Conservation (phyloP, 2,113 vertebrate genomes). For the Climacteris rufus region DNA sequence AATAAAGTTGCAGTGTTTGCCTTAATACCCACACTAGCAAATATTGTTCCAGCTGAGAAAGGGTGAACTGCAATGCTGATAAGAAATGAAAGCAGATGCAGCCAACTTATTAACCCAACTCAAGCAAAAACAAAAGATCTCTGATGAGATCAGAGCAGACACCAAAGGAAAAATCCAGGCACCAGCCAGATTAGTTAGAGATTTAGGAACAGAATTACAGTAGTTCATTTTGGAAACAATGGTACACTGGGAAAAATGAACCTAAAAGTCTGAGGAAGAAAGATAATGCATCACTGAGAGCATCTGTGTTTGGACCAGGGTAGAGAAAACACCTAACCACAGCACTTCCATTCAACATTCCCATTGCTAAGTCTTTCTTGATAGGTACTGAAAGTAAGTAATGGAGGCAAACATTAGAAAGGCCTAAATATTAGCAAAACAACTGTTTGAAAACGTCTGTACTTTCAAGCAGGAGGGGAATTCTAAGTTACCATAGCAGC, state of each 20-base stretch:
- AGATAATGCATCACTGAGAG: background rate
- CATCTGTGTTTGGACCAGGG: background rate
- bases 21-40: background rate
- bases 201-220: background rate
- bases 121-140: background rate
- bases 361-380: slow-evolving; percentile 4
- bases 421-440: slow-evolving; percentile 38
- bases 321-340: background rate
- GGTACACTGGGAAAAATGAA: background rate
- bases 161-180: background rate
- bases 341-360: background rate
- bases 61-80: background rate
- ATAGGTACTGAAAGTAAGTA: background rate
- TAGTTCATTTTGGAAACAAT: background rate
- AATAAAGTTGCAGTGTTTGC: background rate
- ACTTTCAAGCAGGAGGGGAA: slow-evolving; percentile 48
- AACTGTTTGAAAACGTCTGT: slow-evolving; percentile 22
- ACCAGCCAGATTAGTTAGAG: background rate
- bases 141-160: background rate
- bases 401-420: slow-evolving; percentile 8
- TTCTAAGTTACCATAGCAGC: slow-evolving; percentile 76
- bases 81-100: background rate
- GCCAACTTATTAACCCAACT: background rate
- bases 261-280: background rate
- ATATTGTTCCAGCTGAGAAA: background rate